Evolutionary conservation across 2,113 vertebrate species (phyloP), one percentile per base, ranked within the genome.

Genomic region (Pterophyllum scalare): DNA sequence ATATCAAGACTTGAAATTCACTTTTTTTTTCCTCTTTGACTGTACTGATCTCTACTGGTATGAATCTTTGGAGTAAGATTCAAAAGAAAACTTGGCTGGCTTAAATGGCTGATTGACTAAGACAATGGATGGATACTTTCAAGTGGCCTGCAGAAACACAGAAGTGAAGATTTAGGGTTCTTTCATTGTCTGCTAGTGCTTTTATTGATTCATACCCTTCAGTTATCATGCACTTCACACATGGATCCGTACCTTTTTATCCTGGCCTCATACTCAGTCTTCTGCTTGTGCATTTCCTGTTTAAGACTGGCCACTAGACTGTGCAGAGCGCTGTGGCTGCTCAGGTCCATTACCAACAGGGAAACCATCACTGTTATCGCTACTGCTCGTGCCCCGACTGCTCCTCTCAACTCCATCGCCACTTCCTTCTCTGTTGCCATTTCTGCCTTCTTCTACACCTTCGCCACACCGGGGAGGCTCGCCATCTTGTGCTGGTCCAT

Each of bases 281-380:
- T 99, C 92, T 99, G 98, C 79, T 99, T 99, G 80, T 96, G 94
- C 97, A 99, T 98, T 91, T 99, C 98, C 92, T 98, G 98, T 82
- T 99, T 99, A 61, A 99, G 95, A 85, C 97, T 98, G 82, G 97
- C 97, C 82, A 99, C 98, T 15, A 99, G 94, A 80, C 98, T 99
- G 93, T 99, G 97, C 89, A 99, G 95, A 20, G 98, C 98, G 1
- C 97, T 98, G 93, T 99, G 98, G 49, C 80, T 97, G 88, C 96
- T n/a, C 94, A 2, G 89, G 33, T 59, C 95, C 95, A 17, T 81
- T 97, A 46, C 91, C 96, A 14, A 89, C 93, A 1, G 96, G 93
- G 77, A 96, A 97, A 0, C 95, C 95, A 20, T 98, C 97, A 0
- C 97, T 97, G 81, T 97, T 98, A 56, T 98, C 97, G 0, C 98